Percentiles rank a stretch among this genome's conserved stretches.
phyloP scores from a whole-genome alignment of 2,113 vertebrate genomes.

The Setophaga coronata region DNA sequence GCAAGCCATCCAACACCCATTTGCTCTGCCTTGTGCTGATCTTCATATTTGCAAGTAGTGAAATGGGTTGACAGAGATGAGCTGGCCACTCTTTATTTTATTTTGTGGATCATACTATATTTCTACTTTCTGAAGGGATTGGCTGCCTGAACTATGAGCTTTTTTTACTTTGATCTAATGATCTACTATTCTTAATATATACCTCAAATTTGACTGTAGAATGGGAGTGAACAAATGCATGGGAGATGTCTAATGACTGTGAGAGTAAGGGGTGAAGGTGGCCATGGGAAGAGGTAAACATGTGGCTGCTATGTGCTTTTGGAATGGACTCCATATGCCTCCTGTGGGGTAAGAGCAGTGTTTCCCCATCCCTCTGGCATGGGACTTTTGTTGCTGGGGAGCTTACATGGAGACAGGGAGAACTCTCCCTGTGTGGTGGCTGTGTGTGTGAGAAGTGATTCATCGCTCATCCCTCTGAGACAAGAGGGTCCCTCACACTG shows the following conservation, averaged over 20 bases:
- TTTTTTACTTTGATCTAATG: neutral
- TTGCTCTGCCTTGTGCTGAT: neutral
- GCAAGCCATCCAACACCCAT: neutral
- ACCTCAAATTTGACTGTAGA: neutral
- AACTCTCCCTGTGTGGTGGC: neutral
- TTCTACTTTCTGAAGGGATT: neutral
- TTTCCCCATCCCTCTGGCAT: neutral
- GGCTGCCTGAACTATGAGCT: neutral
- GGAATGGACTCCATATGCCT: neutral
- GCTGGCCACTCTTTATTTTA: neutral
- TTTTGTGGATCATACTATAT: neutral
- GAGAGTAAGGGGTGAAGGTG: neutral
- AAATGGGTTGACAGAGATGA: neutral
- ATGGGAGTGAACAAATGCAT: neutral
- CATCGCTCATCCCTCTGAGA: neutral
- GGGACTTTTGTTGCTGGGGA: neutral
- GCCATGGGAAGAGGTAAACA: neutral
- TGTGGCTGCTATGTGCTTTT: neutral
- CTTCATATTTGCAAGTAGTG: neutral
- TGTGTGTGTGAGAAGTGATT: fast-evolving
- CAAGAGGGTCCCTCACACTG: constrained; percentile 1
- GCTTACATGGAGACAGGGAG: neutral
- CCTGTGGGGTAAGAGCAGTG: neutral
- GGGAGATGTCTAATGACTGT: neutral
- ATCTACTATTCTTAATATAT: neutral